These are phyloP conservation scores for Caradrina kadenii DNA, from an alignment of 2,888 invertebrate genomes.

Conservation along the genomic window DNA sequence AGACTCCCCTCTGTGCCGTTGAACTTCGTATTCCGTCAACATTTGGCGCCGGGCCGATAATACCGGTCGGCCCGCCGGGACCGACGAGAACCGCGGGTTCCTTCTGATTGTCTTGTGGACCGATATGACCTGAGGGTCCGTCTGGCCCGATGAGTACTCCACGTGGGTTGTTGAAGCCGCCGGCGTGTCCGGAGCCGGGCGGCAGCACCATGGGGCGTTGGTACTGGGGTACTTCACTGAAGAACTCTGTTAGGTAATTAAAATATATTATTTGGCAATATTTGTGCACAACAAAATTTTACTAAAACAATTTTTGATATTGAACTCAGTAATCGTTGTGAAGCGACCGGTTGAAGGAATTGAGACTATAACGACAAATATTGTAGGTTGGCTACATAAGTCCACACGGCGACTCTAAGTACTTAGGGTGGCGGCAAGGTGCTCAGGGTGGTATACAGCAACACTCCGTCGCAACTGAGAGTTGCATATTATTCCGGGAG, in stretches of 20 bases:
- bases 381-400: not conserved
- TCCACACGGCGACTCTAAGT: no score
- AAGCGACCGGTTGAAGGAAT: not conserved
- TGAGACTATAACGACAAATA: not conserved
- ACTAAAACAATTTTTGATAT: no score
- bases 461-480: not conserved
- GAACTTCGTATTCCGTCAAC: constrained; percentile 71
- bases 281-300: no score
- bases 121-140: constrained; percentile 62
- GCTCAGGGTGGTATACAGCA: not conserved
- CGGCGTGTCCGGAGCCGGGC: constrained; percentile 70
- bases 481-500: not conserved
- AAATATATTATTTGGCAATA: not conserved
- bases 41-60: constrained; percentile 66
- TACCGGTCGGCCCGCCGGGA: constrained; percentile 62
- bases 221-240: constrained; percentile 80
- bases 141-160: constrained; percentile 70
- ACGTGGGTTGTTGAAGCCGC: constrained; percentile 46
- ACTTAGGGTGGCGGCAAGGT: no score
- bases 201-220: constrained; percentile 74
- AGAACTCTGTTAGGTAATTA: constrained; percentile 73
- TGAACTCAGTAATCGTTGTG: not conserved
- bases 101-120: constrained; percentile 39
- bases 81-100: constrained; percentile 62
- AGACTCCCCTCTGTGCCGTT: constrained; percentile 74